phyloP scores from a whole-genome alignment of 2,797 vertebrate genomes.

The Serranus cabrilla region DNA sequence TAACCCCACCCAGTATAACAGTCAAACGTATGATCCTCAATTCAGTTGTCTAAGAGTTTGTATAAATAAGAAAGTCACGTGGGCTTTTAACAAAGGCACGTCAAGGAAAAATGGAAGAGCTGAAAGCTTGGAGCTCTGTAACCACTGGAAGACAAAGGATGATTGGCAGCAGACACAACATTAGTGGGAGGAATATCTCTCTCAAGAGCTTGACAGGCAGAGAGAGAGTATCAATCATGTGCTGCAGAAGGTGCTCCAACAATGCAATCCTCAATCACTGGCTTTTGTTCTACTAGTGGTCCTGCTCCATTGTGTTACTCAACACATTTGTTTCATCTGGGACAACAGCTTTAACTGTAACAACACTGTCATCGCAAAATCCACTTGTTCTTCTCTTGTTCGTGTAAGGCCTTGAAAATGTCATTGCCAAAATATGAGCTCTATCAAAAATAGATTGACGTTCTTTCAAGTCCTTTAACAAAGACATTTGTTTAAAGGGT shows the following conservation, averaged over 20 bases:
- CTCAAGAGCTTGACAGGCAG: conserved; percentile 56
- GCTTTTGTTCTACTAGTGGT: conserved; percentile 59
- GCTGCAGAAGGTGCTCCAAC: conserved; percentile 56
- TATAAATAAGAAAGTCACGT: conserved; percentile 42
- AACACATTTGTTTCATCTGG: conserved; percentile 74
- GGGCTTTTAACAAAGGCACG: conserved; percentile 34
- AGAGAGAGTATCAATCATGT: conserved; percentile 69
- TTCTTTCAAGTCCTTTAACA: conserved; percentile 49
- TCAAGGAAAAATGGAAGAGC: conserved; percentile 18
- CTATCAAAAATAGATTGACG: conserved; percentile 43
- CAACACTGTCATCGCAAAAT: conserved; percentile 53
- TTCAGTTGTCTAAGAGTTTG: conserved; percentile 36
- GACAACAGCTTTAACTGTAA: conserved; percentile 55
- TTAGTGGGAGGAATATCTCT: conserved; percentile 67
- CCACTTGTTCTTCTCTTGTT: conserved; percentile 53
- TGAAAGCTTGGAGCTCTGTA: conserved; percentile 35
- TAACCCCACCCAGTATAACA: conserved; percentile 46
- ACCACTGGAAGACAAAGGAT: conserved; percentile 65
- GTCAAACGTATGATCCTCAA: conserved; percentile 16
- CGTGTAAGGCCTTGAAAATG: conserved; percentile 49
- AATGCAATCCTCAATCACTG: conserved; percentile 59
- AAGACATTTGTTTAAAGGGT: conserved; percentile 13
- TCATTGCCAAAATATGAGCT: conserved; percentile 43
- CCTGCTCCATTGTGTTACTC: conserved; percentile 56
- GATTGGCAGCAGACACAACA: conserved; percentile 66